phyloP scores from a whole-genome alignment of 2,113 vertebrate genomes.

The Stigmatopora argus region DNA sequence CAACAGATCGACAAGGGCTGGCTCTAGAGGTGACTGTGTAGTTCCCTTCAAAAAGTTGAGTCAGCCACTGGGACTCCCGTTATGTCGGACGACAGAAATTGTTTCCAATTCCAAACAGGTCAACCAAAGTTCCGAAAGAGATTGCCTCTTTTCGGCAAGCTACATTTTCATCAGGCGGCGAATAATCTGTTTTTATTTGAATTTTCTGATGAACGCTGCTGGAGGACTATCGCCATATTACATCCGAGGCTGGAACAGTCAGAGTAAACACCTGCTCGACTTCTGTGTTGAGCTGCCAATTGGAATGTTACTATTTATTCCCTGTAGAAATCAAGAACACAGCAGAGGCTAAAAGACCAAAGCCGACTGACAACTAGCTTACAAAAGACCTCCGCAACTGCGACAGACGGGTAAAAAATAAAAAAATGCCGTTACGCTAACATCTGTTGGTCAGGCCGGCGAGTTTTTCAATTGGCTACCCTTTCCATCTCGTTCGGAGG shows the following conservation, averaged over 20 bases:
- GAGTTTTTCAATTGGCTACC: conserved; percentile 27
- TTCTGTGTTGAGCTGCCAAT: conserved; percentile 39
- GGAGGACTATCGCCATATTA: conserved; percentile 1
- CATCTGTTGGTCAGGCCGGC: conserved; percentile 24
- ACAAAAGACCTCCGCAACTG: background rate
- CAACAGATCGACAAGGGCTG: no score
- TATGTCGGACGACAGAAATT: background rate
- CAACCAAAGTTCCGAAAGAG: background rate
- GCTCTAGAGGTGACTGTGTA: no score
- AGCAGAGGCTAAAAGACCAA: conserved; percentile 34
- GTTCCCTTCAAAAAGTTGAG: no score
- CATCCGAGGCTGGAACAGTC: conserved; percentile 22
- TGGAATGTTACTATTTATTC: conserved; percentile 30
- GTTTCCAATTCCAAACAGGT: background rate
- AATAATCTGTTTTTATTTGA: background rate
- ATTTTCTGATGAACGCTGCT: background rate
- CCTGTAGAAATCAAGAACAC: conserved; percentile 39
- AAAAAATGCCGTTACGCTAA: conserved; percentile 2
- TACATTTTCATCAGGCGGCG: background rate
- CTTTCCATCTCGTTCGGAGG: conserved; percentile 33
- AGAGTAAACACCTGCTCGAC: conserved; percentile 30
- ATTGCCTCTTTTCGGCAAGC: background rate
- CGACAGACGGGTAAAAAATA: background rate
- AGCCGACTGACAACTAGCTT: conserved; percentile 8
- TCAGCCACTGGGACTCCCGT: background rate